A percentile compares a stretch with the other conserved stretches of the same genome.
Conservation (phyloP, 37 sponge, comb jelly and placozoan genomes). For the Crambe crambe region DNA sequence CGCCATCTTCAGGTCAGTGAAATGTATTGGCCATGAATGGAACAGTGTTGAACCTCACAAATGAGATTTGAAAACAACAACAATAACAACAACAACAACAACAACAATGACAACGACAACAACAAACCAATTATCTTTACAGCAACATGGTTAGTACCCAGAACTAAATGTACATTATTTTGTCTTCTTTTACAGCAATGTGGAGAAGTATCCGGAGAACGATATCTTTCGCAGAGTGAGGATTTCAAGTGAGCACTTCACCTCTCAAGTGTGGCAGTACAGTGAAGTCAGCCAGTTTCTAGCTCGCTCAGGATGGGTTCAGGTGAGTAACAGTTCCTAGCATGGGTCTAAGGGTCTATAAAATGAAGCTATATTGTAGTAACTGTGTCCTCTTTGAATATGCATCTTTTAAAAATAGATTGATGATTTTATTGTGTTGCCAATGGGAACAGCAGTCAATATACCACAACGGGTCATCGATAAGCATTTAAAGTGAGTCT, state of each 20-base stretch:
- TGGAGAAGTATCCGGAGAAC: constrained; percentile 51
- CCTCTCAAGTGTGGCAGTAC: constrained; percentile 58
- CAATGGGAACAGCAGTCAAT: constrained; percentile 52
- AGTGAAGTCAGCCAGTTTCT: constrained; percentile 44
- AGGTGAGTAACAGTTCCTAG: constrained; percentile 57
- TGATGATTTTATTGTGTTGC: constrained; percentile 70
- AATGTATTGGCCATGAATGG: no score
- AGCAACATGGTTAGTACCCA: no score
- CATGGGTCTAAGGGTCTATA: no score
- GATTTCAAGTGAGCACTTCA: constrained; percentile 51
- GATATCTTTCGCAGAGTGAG: constrained; percentile 67
- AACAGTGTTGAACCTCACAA: no score
- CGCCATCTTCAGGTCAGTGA: constrained; percentile 61
- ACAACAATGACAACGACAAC: no score
- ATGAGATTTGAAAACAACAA: no score
- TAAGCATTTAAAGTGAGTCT: constrained; percentile 63
- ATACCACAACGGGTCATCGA: constrained; percentile 33
- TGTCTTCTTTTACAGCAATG: constrained; percentile 62
- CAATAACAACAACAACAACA: no score
- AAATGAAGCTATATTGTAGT: no score
- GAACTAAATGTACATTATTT: no score
- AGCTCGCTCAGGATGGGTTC: constrained; percentile 66
- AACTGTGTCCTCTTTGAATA: no score
- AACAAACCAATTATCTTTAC: no score
- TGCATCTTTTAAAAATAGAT: constrained; percentile 44